Percentiles rank a stretch among this genome's conserved stretches.
These are phyloP conservation scores for Lissocephala sabroskyi DNA, from an alignment of 2,888 invertebrate species.

Conservation along the genomic window DNA sequence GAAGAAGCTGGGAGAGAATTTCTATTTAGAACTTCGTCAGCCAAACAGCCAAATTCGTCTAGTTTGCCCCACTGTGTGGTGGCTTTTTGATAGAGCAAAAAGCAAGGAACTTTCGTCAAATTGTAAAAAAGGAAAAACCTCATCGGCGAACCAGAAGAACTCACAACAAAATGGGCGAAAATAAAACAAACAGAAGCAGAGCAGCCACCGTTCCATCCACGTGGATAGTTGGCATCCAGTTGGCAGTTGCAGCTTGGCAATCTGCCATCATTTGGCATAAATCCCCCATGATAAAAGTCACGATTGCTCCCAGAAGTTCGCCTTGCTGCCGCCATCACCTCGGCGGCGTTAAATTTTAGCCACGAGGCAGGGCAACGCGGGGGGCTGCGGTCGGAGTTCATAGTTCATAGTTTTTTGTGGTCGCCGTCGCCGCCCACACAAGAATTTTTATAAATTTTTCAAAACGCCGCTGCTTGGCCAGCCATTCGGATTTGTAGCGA, in stretches of 20 bases:
- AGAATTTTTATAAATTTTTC: conserved; percentile 43
- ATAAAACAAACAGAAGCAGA: conserved; percentile 25
- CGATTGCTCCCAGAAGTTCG: conserved; percentile 60
- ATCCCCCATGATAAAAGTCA: conserved; percentile 52
- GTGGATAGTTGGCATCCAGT: neutral
- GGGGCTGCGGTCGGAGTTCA: too few relatives aligned
- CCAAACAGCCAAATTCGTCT: conserved; percentile 1
- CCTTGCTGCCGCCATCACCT: too few relatives aligned
- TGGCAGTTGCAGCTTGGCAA: conserved; percentile 46
- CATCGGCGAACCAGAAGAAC: too few relatives aligned
- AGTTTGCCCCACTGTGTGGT: too few relatives aligned
- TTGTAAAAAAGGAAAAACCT: conserved; percentile 40
- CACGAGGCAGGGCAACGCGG: conserved; percentile 53
- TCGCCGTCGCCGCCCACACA: conserved; percentile 9
- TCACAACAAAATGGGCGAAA: conserved; percentile 30
- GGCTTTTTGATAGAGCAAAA: neutral
- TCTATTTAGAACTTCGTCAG: neutral
- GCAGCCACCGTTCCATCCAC: neutral
- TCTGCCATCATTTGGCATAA: conserved; percentile 61
- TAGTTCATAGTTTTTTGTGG: conserved; percentile 26
- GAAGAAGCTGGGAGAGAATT: too few relatives aligned
- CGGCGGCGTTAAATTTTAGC: too few relatives aligned
- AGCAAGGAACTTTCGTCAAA: conserved; percentile 25
- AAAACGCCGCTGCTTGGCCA: conserved; percentile 43
- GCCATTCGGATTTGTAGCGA: conserved; percentile 7